A percentile compares a stretch with the other conserved stretches of the same genome.
phyloP scores from a whole-genome alignment of 2,888 invertebrate genomes.

The Colostygia pectinataria region DNA sequence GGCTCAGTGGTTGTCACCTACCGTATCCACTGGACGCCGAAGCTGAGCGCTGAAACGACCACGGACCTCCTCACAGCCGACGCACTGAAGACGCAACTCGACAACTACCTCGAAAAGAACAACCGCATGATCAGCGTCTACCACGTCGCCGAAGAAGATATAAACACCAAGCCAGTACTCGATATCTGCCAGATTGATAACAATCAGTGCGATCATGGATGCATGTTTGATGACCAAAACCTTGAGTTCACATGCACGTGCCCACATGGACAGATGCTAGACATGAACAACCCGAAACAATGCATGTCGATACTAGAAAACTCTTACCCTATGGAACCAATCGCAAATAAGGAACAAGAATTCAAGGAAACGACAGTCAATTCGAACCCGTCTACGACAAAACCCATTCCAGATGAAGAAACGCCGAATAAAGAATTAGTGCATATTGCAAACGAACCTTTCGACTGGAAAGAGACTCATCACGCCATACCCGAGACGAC shows the following conservation, averaged over 20 bases:
- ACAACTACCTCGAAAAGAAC: conserved; percentile 72
- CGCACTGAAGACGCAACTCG: conserved; percentile 72
- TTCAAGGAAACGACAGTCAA: conserved; percentile 47
- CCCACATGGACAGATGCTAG: conserved; percentile 74
- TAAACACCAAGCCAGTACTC: conserved; percentile 71
- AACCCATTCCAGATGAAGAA: conserved; percentile 49
- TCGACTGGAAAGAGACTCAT: conserved; percentile 64
- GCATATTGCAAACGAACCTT: conserved; percentile 42
- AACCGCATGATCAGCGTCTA: conserved; percentile 80
- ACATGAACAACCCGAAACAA: conserved; percentile 65
- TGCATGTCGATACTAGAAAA: conserved; percentile 65
- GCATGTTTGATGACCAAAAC: conserved; percentile 84
- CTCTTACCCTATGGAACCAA: conserved; percentile 32
- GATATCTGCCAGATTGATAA: conserved; percentile 86
- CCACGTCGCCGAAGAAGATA: conserved; percentile 75
- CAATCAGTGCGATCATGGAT: conserved; percentile 86
- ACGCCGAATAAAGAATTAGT: conserved; percentile 46
- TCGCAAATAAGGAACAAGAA: conserved; percentile 36
- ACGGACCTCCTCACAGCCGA: conserved; percentile 78
- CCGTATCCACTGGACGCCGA: conserved; percentile 85
- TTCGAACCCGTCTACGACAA: conserved; percentile 47
- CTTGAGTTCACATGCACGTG: conserved; percentile 87
- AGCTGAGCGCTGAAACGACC: conserved; percentile 62
- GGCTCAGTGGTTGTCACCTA: conserved; percentile 86
- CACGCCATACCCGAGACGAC: conserved; percentile 50